Percentiles rank a stretch among this genome's conserved stretches.
These are phyloP conservation scores for Alouatta palliata DNA, from an alignment of 2,113 vertebrate genomes.

Conservation along the genomic window DNA sequence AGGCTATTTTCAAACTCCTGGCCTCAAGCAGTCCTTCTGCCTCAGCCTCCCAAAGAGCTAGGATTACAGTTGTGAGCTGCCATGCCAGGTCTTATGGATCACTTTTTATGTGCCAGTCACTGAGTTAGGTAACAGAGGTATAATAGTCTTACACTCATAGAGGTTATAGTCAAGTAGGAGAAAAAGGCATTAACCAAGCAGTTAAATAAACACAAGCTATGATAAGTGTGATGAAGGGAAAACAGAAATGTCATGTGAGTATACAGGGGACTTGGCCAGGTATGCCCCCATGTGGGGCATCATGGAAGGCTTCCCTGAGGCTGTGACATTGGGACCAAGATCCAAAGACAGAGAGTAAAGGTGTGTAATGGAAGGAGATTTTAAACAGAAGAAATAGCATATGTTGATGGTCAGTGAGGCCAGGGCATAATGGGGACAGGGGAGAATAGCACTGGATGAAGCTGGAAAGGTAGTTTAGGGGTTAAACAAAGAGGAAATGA, in stretches of 20 bases:
- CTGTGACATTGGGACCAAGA: neutral
- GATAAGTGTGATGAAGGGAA: neutral
- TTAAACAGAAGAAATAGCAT: neutral
- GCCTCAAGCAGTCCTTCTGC: too few relatives aligned
- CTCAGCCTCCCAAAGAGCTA: too few relatives aligned
- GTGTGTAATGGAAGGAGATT: neutral
- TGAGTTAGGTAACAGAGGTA: neutral
- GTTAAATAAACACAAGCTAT: neutral
- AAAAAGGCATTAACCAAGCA: neutral
- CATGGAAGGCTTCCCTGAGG: neutral
- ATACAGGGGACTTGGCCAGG: neutral
- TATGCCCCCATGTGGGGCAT: neutral
- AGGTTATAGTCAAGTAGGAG: neutral
- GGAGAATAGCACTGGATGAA: neutral
- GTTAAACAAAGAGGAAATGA: neutral
- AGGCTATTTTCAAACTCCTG: too few relatives aligned
- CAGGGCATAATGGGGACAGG: too few relatives aligned
- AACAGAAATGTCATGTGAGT: neutral
- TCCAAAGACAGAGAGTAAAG: neutral
- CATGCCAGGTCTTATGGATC: too few relatives aligned
- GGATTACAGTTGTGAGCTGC: too few relatives aligned
- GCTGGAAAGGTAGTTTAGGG: neutral
- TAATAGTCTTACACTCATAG: neutral
- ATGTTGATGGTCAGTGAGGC: neutral
- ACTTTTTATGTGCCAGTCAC: neutral